Base-by-base conservation (phyloP, 2,797 vertebrate genomes). In the Poecilia velifera region DNA sequence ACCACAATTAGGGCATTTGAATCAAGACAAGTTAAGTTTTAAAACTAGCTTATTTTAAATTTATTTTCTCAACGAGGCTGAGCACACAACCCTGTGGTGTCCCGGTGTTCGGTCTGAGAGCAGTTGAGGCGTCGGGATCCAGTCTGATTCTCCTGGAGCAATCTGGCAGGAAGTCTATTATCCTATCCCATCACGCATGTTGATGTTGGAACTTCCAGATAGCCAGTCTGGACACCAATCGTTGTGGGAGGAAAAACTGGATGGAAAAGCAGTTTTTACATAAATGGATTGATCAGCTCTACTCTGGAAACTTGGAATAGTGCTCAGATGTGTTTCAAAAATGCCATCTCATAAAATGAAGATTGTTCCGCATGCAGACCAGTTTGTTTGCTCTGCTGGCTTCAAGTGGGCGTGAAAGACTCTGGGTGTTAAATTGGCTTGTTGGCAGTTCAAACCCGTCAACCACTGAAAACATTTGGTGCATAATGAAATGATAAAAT, bases 401-500 rank as follows among this genome's bases (percentile, higher is more conserved):
- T 71, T 41, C 39, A 71, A 71, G 39, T 71, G 68, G 68, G 39
- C 39, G 68, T 71, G 10, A 45, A 43, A n/a, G 36, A 74, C 39
- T 59, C 25, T 4, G 53, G n/a, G 73, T 59, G 73, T 28, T 59
- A 59, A 74, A 75, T n/a, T 25, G 55, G 41, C 55, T 53, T 76
- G 57, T 62, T 76, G 74, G 73, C 73, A 75, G 39, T 59, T 41
- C 53, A 31, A 59, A 45, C 9, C 73, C 25, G 51, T 57, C 51
- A 57, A 51, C 51, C 39, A 74, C 13, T 45, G 39, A 75, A 59
- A 75, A 62, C 73, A 75, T 75, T 75, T 57, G 72, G 73, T 28
- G 73, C 53, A 18, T n/a, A 28, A 59, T 18, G 18, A 75, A 59
- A 22, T 39, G 6, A 59, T 41, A 45, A 28, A 45, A 45, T 55